A percentile compares a stretch with the other conserved stretches of the same genome.
Evolutionary conservation across 1,140 invertebrate genomes (phyloP).

Genomic region (Tachypleus tridentatus): DNA sequence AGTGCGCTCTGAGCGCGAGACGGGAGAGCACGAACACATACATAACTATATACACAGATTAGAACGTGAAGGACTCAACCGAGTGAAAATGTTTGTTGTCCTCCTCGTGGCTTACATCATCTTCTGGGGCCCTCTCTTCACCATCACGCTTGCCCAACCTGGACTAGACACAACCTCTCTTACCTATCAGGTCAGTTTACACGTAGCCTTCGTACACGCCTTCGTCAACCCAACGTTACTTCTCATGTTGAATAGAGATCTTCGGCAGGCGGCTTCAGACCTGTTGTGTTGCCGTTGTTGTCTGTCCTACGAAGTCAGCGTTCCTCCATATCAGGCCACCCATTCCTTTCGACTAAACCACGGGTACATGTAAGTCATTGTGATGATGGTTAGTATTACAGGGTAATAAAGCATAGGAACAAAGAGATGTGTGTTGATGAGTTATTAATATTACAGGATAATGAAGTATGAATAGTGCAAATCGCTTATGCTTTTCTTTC

Average conservation of each 20-base stretch:
- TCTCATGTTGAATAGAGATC: constrained; percentile 49
- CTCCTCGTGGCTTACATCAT: constrained; percentile 70
- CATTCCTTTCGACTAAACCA: constrained; percentile 4
- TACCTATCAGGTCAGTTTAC: constrained; percentile 58
- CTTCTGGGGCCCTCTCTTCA: constrained; percentile 76
- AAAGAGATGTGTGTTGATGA: no score
- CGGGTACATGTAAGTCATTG: constrained; percentile 12
- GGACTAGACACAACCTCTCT: constrained; percentile 15
- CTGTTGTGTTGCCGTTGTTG: constrained; percentile 7
- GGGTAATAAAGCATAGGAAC: no score
- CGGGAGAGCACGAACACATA: constrained; percentile 40
- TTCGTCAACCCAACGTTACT: constrained; percentile 72
- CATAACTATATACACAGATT: constrained; percentile 60
- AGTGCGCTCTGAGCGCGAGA: constrained; percentile 33
- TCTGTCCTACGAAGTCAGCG: not conserved
- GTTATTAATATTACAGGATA: no score
- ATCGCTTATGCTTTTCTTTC: no score
- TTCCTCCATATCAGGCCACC: constrained; percentile 4
- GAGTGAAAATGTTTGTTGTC: constrained; percentile 69
- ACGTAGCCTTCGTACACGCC: constrained; percentile 75
- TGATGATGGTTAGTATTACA: no score
- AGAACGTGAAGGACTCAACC: constrained; percentile 48
- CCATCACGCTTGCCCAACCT: constrained; percentile 52
- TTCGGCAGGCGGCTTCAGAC: constrained; percentile 7
- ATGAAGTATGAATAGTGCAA: no score